Evolutionary conservation across 1,140 invertebrate genomes (phyloP), one percentile per base, ranked within the genome.

Genomic region (Argopecten irradians): DNA sequence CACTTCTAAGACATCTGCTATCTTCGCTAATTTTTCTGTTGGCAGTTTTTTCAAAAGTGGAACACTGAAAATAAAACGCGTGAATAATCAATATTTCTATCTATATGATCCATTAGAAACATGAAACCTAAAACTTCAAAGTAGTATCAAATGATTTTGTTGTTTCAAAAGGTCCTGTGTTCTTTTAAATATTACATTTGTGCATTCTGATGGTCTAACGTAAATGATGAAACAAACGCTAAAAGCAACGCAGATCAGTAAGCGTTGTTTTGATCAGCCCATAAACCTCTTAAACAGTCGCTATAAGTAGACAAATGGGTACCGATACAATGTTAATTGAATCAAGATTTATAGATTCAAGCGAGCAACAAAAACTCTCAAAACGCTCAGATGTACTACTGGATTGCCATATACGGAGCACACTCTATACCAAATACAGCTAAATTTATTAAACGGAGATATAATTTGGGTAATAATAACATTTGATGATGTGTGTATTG

Each of bases 11-110:
- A 99, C 98, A 95, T 99, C 99, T 3, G 99, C 99, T 92, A 99
- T 98, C 96, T 99, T 99, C 92, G 98, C 98, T n/a, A 99, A 96
- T n/a, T 98, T 98, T 95, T 99, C 99, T 94, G 99, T 98, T 11
- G 98, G 97, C 84, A 99, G 96, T 94, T 98, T 97, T 95, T 98
- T 98, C 96, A 99, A 99, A 91, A 99, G 98, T 91, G 99, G 98
- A 92, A 99, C 99, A 96, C 98, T 99, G 96, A 92, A 96, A 95
- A 92, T 41, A 22, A 19, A 87, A 82, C 36, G 34, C 86, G 43
- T 83, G 84, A 34, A 19, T 39, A 88, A 83, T 35, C 13, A 86
- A 89, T 71, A 71, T 71, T 28, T 28, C 28, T 5, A 71, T 28
- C 28, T n/a, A 28, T 71, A 28, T 3, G n/a, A 28, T 16, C n/a